These are phyloP conservation scores for Syritta pipiens DNA, from an alignment of 2,888 invertebrate genomes.

Conservation along the genomic window DNA sequence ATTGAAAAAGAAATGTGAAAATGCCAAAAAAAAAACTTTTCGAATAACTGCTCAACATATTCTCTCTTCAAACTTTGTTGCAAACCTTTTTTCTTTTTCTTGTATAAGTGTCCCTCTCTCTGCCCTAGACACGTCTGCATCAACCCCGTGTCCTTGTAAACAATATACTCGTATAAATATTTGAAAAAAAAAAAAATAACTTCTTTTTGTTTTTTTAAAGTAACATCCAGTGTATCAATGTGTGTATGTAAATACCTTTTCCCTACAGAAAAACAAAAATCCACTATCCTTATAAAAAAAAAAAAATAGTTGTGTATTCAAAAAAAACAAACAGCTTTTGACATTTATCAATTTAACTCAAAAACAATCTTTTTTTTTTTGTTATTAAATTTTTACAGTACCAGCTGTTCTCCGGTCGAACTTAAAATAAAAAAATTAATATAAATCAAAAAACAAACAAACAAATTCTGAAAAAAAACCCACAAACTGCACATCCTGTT, in stretches of 20 bases:
- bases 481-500: slow-evolving; percentile 52
- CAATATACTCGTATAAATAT: neutral
- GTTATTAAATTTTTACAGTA: slow-evolving; percentile 81
- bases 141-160: slow-evolving; percentile 19
- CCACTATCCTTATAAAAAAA: slow-evolving; percentile 4
- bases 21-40: no score
- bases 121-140: slow-evolving; percentile 37
- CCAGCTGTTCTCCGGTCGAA: slow-evolving; percentile 85
- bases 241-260: slow-evolving; percentile 50
- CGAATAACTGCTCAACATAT: neutral
- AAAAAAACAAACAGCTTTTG: slow-evolving; percentile 33
- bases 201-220: slow-evolving; percentile 8
- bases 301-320: no score
- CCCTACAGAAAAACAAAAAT: slow-evolving; percentile 7
- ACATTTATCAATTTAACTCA: slow-evolving; percentile 74
- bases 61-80: neutral
- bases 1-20: neutral
- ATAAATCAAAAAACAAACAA: slow-evolving; percentile 15
- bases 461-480: slow-evolving; percentile 33
- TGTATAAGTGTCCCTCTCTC: slow-evolving; percentile 20
- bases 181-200: slow-evolving; percentile 1
- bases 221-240: slow-evolving; percentile 39
- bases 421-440: slow-evolving; percentile 77
- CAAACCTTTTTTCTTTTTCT: neutral
- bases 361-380: no score